Percentiles rank a stretch among this genome's conserved stretches.
phyloP scores from a whole-genome alignment of 1,140 invertebrate species.

The Drosophila persimilis region DNA sequence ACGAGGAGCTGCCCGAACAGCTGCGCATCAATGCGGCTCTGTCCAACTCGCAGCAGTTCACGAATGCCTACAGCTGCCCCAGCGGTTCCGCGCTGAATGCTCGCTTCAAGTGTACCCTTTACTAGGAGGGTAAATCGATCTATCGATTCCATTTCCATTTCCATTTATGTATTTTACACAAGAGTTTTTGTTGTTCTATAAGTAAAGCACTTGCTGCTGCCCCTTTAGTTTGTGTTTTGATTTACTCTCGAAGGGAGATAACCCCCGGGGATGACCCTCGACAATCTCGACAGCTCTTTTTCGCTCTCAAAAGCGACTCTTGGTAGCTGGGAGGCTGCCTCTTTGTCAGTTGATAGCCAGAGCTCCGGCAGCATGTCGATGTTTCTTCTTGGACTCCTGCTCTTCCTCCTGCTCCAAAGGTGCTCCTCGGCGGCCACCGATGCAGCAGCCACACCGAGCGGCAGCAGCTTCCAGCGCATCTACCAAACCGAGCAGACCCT shows the following conservation, averaged over 20 bases:
- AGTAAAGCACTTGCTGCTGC: too few species aligned
- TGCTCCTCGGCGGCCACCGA: background rate
- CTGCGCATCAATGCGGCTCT: slow-evolving; percentile 91
- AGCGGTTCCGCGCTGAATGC: slow-evolving; percentile 91
- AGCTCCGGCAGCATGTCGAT: slow-evolving; percentile 59
- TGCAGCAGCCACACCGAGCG: slow-evolving; percentile 40
- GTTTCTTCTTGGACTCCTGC: slow-evolving; percentile 10
- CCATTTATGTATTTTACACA: too few species aligned
- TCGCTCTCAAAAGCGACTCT: too few species aligned
- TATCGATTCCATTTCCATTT: too few species aligned
- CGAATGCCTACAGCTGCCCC: slow-evolving; percentile 88
- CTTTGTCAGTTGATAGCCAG: slow-evolving; percentile 33
- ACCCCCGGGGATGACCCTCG: too few species aligned
- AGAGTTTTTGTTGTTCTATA: too few species aligned
- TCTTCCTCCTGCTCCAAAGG: slow-evolving; percentile 9
- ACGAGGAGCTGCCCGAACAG: slow-evolving; percentile 86
- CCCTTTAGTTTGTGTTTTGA: too few species aligned
- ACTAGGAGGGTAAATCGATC: slow-evolving; percentile 12
- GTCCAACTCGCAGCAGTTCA: slow-evolving; percentile 92
- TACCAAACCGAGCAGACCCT: slow-evolving; percentile 81
- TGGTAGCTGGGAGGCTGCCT: too few species aligned
- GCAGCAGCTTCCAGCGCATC: slow-evolving; percentile 77
- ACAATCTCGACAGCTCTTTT: slow-evolving; percentile 1
- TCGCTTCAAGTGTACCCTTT: slow-evolving; percentile 88
- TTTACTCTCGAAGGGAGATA: too few species aligned